Conservation (phyloP, 2,888 invertebrate species). For the Neoitamus cyanurus region DNA sequence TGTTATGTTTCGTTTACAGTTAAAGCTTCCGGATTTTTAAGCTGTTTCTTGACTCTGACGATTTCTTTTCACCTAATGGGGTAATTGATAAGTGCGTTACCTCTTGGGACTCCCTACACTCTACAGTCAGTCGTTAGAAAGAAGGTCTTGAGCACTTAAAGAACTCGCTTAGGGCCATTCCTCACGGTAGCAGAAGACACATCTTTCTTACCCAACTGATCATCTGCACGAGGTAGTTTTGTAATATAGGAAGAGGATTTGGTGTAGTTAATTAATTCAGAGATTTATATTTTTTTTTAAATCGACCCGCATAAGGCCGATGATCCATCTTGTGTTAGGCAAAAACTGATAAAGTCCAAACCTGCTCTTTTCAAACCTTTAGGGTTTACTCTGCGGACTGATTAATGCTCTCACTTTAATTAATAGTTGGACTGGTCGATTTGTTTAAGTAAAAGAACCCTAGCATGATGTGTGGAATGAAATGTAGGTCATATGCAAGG, state of each 20-base stretch:
- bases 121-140: background rate
- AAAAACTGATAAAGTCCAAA: background rate
- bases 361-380: background rate
- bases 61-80: background rate
- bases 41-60: background rate
- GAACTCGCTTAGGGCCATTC: background rate
- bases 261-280: background rate
- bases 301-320: background rate
- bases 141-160: background rate
- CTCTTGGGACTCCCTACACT: background rate
- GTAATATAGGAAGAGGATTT: background rate
- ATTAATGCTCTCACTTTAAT: no score
- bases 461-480: no score
- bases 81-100: background rate
- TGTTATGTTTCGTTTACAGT: conserved; percentile 4
- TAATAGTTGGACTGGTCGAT: no score
- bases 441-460: no score
- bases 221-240: background rate
- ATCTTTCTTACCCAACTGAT: background rate
- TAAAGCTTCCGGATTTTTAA: conserved; percentile 12
- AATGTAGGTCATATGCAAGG: no score
- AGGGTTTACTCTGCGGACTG: no score
- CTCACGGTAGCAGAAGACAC: background rate
- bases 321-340: background rate
- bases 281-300: background rate